Conservation (phyloP, 1,140 invertebrate genomes). For the Drepana arcuata region DNA sequence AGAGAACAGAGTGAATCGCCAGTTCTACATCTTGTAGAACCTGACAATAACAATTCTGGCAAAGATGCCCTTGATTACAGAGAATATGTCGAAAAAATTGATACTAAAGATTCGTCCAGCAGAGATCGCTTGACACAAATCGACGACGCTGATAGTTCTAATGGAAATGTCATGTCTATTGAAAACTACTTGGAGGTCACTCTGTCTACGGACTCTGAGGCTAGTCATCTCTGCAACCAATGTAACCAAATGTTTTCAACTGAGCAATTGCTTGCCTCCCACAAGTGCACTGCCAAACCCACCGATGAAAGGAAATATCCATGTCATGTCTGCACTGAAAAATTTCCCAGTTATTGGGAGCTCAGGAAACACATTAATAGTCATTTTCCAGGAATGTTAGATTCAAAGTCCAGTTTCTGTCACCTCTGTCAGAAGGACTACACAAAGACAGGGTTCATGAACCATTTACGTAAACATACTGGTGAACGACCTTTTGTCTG, state of each 20-base stretch:
- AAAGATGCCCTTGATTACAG: constrained; percentile 50
- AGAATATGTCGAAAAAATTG: constrained; percentile 53
- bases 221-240: constrained; percentile 61
- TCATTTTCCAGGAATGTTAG: constrained; percentile 69
- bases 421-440: constrained; percentile 71
- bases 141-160: constrained; percentile 63
- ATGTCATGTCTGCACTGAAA: constrained; percentile 68
- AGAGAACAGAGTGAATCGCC: constrained; percentile 55
- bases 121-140: constrained; percentile 40
- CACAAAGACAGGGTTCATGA: constrained; percentile 71
- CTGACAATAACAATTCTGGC: constrained; percentile 57
- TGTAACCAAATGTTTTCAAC: constrained; percentile 67
- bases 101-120: constrained; percentile 57
- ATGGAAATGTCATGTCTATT: constrained; percentile 67
- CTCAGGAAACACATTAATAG: constrained; percentile 67
- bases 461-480: constrained; percentile 90
- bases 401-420: constrained; percentile 70
- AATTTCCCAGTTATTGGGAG: constrained; percentile 68
- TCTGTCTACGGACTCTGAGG: constrained; percentile 66
- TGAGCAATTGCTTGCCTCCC: constrained; percentile 50
- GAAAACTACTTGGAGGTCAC: constrained; percentile 71
- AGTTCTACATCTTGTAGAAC: constrained; percentile 55
- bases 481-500: constrained; percentile 84
- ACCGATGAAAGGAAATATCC: constrained; percentile 64
- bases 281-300: constrained; percentile 57